Percentiles rank a stretch among this genome's conserved stretches.
phyloP scores from a whole-genome alignment of 2,888 invertebrate genomes.

The Argyra leucocephala region DNA sequence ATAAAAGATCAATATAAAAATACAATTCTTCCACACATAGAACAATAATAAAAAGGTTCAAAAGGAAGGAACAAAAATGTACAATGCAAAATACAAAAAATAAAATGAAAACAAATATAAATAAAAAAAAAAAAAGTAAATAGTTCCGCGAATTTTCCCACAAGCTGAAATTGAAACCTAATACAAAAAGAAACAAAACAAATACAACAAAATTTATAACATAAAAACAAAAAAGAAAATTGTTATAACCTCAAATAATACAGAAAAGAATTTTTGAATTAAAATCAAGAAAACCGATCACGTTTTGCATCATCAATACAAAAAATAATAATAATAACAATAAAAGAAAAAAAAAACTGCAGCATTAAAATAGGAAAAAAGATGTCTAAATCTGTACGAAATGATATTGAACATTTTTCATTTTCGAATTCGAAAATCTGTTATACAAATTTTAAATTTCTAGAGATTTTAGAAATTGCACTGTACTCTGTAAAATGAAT shows the following conservation, averaged over 20 bases:
- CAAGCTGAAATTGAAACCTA: not conserved
- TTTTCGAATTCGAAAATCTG: no score
- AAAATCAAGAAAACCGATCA: conserved; percentile 1
- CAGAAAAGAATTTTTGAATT: not conserved
- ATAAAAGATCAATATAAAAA: not conserved
- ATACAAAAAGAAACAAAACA: not conserved
- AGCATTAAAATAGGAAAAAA: no score
- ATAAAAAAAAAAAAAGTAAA: not conserved
- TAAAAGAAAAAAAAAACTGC: no score
- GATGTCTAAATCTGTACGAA: no score
- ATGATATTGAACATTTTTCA: no score
- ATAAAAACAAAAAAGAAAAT: not conserved
- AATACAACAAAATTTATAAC: not conserved
- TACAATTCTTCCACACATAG: not conserved
- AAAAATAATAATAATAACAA: no score
- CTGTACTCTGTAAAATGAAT: no score
- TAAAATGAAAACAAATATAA: not conserved
- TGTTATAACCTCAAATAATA: not conserved
- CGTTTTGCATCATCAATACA: conserved; percentile 3
- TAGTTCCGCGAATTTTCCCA: conserved; percentile 3
- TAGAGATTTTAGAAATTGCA: no score
- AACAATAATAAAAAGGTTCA: not conserved
- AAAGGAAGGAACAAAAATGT: not conserved
- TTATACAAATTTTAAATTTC: no score
- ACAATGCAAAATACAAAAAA: not conserved